phyloP scores from a whole-genome alignment of 37 sponge, comb jelly and placozoan species.

The Halisarca cf. caerulea region DNA sequence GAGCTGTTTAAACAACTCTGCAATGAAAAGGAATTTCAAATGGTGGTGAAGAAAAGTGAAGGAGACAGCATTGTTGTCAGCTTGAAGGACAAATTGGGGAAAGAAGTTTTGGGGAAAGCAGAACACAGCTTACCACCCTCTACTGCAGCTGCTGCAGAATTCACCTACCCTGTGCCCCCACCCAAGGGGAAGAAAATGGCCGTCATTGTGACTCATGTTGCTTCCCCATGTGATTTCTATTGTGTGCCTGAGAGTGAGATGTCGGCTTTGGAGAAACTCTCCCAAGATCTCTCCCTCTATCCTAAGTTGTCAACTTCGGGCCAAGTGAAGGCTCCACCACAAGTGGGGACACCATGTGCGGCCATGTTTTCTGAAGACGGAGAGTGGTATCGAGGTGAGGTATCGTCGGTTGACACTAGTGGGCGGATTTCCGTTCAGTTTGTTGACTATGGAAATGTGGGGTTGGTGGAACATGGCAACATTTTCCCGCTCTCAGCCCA shows the following conservation, averaged over 20 bases:
- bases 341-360: background rate
- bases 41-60: background rate
- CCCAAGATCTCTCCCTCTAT: background rate
- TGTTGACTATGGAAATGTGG: conserved; percentile 82
- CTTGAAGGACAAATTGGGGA: background rate
- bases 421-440: conserved; percentile 41
- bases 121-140: background rate
- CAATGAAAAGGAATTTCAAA: background rate
- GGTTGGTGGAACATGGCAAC: conserved; percentile 11
- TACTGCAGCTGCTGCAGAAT: background rate
- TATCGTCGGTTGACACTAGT: background rate
- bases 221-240: conserved; percentile 4
- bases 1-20: background rate
- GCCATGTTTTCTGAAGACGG: conserved; percentile 67
- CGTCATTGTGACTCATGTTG: conserved; percentile 9
- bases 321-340: background rate
- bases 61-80: conserved; percentile 3
- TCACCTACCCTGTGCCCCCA: conserved; percentile 1
- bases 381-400: conserved; percentile 69
- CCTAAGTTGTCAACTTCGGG: background rate
- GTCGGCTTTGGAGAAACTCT: background rate
- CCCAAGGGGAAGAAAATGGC: background rate
- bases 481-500: conserved; percentile 25
- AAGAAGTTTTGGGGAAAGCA: background rate
- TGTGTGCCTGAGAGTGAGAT: background rate